Percentiles rank a stretch among this genome's conserved stretches.
These are phyloP conservation scores for Diarsia rubi DNA, from an alignment of 2,888 invertebrate species.

Conservation along the genomic window DNA sequence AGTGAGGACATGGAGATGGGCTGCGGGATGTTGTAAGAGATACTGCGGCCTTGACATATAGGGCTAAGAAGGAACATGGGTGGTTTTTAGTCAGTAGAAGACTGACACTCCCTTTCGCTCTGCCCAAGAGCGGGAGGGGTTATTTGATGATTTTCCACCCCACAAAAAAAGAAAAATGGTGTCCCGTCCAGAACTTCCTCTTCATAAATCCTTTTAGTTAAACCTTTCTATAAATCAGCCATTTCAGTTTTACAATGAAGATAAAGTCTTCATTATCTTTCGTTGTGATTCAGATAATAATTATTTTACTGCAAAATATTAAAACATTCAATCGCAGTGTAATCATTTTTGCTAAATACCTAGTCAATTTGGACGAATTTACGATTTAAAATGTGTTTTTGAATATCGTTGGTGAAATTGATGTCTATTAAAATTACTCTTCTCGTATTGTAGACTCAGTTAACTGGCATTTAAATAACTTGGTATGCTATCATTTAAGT, in stretches of 20 bases:
- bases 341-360: slow-evolving; percentile 34
- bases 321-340: slow-evolving; percentile 37
- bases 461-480: not conserved
- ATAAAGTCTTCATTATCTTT: slow-evolving; percentile 33
- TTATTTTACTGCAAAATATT: slow-evolving; percentile 43
- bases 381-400: slow-evolving; percentile 10
- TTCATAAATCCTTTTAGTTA: slow-evolving; percentile 20
- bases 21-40: too few species aligned
- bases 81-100: too few species aligned
- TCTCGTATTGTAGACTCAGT: too few species aligned
- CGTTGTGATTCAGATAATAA: slow-evolving; percentile 22
- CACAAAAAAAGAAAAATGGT: too few species aligned
- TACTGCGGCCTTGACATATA: too few species aligned
- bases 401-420: not conserved
- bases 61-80: too few species aligned
- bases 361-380: slow-evolving; percentile 20
- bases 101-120: too few species aligned
- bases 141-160: too few species aligned
- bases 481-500: not conserved
- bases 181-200: not conserved
- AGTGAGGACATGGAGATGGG: too few species aligned
- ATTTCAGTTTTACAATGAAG: slow-evolving; percentile 26
- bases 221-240: slow-evolving; percentile 24
- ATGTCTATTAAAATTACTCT: not conserved
- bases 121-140: too few species aligned